Evolutionary conservation across 2,888 invertebrate genomes (phyloP).

Genomic region (Heliconius hortense): DNA sequence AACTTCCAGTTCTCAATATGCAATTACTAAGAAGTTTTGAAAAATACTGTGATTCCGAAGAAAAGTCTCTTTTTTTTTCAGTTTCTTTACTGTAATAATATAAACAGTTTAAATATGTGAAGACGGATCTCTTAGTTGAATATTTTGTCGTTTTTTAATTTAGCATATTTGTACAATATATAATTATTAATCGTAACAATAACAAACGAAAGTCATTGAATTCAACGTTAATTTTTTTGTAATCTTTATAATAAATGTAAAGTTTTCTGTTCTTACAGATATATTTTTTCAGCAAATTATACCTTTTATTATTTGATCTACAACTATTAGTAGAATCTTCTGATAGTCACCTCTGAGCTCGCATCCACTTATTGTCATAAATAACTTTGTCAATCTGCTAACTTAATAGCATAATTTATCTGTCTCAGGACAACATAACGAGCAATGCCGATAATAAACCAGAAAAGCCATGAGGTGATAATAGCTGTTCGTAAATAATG

Average conservation of each 20-base stretch:
- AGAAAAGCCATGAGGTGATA: slow-evolving; percentile 81
- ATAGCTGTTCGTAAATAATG: slow-evolving; percentile 81
- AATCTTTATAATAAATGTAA: too few species aligned
- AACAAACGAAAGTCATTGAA: neutral
- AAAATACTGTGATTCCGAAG: neutral
- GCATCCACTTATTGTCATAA: slow-evolving; percentile 77
- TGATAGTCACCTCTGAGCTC: slow-evolving; percentile 59
- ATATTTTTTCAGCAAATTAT: neutral
- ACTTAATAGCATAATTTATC: slow-evolving; percentile 82
- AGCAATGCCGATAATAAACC: slow-evolving; percentile 80
- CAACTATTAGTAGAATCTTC: slow-evolving; percentile 20
- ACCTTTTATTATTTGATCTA: neutral
- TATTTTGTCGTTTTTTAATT: neutral
- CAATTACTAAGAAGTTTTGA: neutral
- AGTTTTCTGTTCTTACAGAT: too few species aligned
- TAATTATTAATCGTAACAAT: neutral
- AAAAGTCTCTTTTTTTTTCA: neutral
- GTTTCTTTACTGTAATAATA: neutral
- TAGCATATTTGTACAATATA: neutral
- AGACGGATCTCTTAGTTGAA: neutral
- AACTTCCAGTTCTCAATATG: neutral
- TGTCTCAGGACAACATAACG: slow-evolving; percentile 80
- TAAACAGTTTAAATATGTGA: neutral
- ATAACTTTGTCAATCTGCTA: slow-evolving; percentile 82
- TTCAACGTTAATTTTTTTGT: neutral